These are phyloP conservation scores for Andricus grossulariae DNA, from an alignment of 1,140 invertebrate genomes.

Conservation along the genomic window DNA sequence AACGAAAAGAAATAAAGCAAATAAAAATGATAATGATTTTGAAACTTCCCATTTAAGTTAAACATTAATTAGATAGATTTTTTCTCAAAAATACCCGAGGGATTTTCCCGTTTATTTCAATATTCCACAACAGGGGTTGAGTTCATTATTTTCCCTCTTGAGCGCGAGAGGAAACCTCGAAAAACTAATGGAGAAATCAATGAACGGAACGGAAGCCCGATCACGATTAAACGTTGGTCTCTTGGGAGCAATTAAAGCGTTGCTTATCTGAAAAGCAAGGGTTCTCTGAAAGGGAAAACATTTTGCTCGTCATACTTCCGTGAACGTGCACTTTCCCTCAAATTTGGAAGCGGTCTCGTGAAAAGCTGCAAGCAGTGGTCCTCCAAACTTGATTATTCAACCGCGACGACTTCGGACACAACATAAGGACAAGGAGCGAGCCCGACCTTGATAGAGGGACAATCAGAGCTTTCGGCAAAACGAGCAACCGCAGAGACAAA, in stretches of 20 bases:
- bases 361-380: neutral
- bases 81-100: too few relatives aligned
- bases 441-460: slow-evolving; percentile 4
- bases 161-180: neutral
- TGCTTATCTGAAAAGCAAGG: slow-evolving; percentile 20
- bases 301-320: slow-evolving; percentile 19
- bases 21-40: too few relatives aligned
- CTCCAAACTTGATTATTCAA: slow-evolving; percentile 16
- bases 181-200: slow-evolving; percentile 26
- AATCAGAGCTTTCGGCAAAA: slow-evolving; percentile 25
- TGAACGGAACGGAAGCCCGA: slow-evolving; percentile 23
- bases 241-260: slow-evolving; percentile 26
- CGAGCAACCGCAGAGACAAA: slow-evolving; percentile 26
- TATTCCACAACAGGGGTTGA: too few relatives aligned
- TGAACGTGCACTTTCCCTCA: slow-evolving; percentile 21
- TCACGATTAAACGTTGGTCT: slow-evolving; percentile 22
- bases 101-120: too few relatives aligned
- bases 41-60: too few relatives aligned
- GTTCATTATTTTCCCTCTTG: too few relatives aligned
- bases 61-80: too few relatives aligned
- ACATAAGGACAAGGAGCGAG: slow-evolving; percentile 9
- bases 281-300: slow-evolving; percentile 18
- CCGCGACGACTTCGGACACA: slow-evolving; percentile 25
- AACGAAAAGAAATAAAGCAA: too few relatives aligned
- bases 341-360: slow-evolving; percentile 18